A percentile compares a stretch with the other conserved stretches of the same genome.
Conservation (phyloP, 2,888 invertebrate genomes). For the Eretmocerus hayati region DNA sequence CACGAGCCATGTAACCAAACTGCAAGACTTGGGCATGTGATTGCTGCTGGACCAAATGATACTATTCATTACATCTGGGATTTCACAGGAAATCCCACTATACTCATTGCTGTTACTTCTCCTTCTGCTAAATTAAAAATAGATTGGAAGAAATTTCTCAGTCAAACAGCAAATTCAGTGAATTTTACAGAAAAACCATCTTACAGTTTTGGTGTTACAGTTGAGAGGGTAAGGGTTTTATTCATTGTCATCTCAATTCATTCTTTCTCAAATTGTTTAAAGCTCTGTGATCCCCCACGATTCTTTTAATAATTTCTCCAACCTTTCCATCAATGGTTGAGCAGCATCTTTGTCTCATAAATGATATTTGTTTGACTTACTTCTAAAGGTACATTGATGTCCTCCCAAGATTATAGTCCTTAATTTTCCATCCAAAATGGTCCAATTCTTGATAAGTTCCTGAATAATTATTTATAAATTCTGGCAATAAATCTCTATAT, state of each 20-base stretch:
- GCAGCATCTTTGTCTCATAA: too few relatives aligned
- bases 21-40: slow-evolving; percentile 14
- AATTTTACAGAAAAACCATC: slow-evolving; percentile 46
- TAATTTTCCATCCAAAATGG: too few relatives aligned
- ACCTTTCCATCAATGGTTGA: too few relatives aligned
- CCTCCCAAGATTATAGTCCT: too few relatives aligned
- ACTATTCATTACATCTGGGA: slow-evolving; percentile 63
- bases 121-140: slow-evolving; percentile 49
- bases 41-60: slow-evolving; percentile 53
- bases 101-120: slow-evolving; percentile 52
- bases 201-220: slow-evolving; percentile 56
- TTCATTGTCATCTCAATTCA: too few relatives aligned
- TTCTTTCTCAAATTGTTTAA: too few relatives aligned
- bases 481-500: background rate
- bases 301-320: too few relatives aligned
- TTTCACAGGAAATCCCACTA: slow-evolving; percentile 55
- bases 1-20: slow-evolving; percentile 13
- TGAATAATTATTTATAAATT: background rate
- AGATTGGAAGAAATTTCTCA: slow-evolving; percentile 47
- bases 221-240: slow-evolving; percentile 53
- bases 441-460: too few relatives aligned
- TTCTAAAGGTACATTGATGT: too few relatives aligned
- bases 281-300: too few relatives aligned
- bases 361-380: too few relatives aligned
- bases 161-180: slow-evolving; percentile 38